Evolutionary conservation across 2,888 invertebrate species (phyloP).

Genomic region (Hyppa rectilinea): DNA sequence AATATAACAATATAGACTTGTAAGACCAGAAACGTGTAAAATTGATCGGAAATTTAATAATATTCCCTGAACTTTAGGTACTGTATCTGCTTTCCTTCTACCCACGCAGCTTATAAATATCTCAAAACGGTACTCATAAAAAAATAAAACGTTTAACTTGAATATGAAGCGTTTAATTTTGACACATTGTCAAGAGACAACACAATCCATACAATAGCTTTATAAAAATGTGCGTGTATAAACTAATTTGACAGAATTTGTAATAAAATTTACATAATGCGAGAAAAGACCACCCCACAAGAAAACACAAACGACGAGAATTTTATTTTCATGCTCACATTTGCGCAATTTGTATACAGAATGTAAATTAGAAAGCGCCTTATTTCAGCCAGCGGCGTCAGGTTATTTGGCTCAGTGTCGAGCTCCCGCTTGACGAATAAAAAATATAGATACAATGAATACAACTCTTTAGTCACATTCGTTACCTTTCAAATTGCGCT

Average conservation of each 20-base stretch:
- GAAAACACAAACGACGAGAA: constrained; percentile 87
- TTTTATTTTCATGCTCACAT: constrained; percentile 89
- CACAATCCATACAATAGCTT: constrained; percentile 72
- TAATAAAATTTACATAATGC: constrained; percentile 88
- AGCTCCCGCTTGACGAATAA: constrained; percentile 79
- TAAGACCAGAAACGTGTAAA: constrained; percentile 1
- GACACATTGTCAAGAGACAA: constrained; percentile 61
- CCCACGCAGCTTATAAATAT: constrained; percentile 6
- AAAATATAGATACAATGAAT: constrained; percentile 78
- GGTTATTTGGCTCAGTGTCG: constrained; percentile 87
- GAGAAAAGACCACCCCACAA: constrained; percentile 84
- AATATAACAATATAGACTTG: background rate
- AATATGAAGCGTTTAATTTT: constrained; percentile 48
- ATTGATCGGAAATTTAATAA: background rate
- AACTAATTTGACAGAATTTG: constrained; percentile 86
- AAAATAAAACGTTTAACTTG: constrained; percentile 39
- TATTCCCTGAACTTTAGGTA: background rate
- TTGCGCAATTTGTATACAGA: constrained; percentile 89
- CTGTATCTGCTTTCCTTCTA: background rate
- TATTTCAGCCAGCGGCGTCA: constrained; percentile 86
- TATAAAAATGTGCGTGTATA: constrained; percentile 81
- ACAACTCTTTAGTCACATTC: constrained; percentile 79
- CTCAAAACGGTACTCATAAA: background rate
- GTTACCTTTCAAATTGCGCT: constrained; percentile 75
- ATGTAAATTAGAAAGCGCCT: constrained; percentile 89